phyloP scores from a whole-genome alignment of 2,797 vertebrate genomes.

The Sebastes minor region DNA sequence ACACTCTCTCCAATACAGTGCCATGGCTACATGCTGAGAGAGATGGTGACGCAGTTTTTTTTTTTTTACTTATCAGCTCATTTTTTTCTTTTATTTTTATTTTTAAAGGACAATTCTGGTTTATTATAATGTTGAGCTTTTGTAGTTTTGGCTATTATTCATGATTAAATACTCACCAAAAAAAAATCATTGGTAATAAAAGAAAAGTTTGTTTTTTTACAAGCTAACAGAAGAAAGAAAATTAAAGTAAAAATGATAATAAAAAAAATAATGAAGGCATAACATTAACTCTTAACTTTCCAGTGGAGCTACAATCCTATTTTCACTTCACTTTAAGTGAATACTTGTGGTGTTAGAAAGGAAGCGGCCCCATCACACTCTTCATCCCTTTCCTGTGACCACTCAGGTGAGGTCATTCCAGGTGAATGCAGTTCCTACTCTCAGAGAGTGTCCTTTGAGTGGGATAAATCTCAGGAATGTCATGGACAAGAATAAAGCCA shows the following conservation, averaged over 20 bases:
- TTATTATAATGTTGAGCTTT: neutral
- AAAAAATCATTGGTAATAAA: neutral
- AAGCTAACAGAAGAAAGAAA: neutral
- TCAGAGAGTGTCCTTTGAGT: constrained; percentile 26
- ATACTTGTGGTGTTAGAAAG: neutral
- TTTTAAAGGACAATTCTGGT: neutral
- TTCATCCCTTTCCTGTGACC: constrained; percentile 18
- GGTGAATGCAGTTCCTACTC: constrained; percentile 20
- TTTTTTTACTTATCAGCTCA: neutral
- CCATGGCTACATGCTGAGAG: neutral
- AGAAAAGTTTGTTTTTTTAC: neutral
- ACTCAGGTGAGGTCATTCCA: constrained; percentile 47
- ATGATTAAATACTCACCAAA: neutral
- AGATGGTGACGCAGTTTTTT: neutral
- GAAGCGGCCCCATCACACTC: neutral
- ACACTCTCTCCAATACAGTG: neutral
- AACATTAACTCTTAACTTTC: neutral
- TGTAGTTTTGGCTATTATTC: neutral
- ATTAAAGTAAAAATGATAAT: neutral
- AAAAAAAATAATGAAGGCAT: neutral
- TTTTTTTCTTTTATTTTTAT: accelerated
- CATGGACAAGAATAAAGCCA: constrained; percentile 4
- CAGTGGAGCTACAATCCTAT: neutral
- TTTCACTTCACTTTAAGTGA: neutral
- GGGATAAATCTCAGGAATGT: constrained; percentile 36